Percentiles rank a stretch among this genome's conserved stretches.
Evolutionary conservation across 2,113 vertebrate genomes (phyloP).

Genomic region (Menura novaehollandiae): DNA sequence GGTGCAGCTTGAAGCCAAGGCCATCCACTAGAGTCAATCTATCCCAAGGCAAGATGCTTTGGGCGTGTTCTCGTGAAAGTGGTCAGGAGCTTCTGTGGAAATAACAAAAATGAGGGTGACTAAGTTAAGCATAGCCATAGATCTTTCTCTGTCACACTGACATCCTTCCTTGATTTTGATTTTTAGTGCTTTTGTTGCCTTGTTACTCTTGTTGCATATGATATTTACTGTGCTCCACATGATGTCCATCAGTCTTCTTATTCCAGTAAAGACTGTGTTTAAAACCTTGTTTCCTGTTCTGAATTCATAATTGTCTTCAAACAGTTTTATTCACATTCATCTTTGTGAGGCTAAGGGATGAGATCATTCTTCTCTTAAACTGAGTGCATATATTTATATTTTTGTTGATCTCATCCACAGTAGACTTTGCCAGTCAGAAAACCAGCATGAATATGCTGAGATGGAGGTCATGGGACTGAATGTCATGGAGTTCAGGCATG

Average conservation of each 20-base stretch:
- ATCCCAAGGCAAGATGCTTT: background rate
- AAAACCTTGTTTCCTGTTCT: background rate
- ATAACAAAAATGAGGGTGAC: background rate
- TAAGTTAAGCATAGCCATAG: background rate
- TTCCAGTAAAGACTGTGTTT: background rate
- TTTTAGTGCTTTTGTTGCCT: background rate
- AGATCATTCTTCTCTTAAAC: constrained; percentile 2
- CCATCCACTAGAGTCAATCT: background rate
- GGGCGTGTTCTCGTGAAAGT: background rate
- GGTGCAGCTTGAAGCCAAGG: background rate
- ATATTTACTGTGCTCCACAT: background rate
- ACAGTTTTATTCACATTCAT: background rate
- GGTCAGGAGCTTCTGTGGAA: background rate
- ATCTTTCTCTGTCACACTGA: background rate
- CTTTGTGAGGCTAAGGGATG: background rate
- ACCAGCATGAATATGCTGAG: background rate
- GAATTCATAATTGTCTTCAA: background rate
- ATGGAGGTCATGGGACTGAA: background rate
- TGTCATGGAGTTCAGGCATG: background rate
- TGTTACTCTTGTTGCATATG: background rate
- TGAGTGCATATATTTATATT: background rate
- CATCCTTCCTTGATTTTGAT: background rate
- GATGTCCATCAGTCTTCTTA: background rate
- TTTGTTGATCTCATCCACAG: constrained; percentile 1
- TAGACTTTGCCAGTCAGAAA: background rate